Conservation (phyloP, 2,113 vertebrate species). For the Holacanthus passer region DNA sequence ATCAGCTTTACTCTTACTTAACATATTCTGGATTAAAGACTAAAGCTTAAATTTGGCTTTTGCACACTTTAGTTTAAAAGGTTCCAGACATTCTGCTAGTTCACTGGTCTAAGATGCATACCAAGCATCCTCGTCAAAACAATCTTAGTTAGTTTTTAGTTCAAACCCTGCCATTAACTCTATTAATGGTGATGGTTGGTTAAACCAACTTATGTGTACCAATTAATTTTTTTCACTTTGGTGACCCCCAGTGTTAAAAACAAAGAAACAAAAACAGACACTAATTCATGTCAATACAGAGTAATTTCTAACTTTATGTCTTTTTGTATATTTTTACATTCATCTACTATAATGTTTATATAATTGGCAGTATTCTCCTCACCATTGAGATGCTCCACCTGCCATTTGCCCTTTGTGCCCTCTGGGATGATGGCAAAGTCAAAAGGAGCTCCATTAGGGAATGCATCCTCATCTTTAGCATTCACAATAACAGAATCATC, state of each 20-base stretch:
- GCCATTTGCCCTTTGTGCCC: constrained; percentile 87
- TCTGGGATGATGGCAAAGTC: constrained; percentile 85
- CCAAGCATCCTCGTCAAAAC: background rate
- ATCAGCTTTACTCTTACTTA: background rate
- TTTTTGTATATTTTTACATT: background rate
- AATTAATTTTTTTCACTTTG: too few species aligned
- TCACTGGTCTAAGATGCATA: background rate
- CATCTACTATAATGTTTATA: background rate
- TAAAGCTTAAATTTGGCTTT: background rate
- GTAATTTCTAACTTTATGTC: background rate
- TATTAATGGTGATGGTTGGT: background rate
- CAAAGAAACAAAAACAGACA: too few species aligned
- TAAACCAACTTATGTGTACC: background rate
- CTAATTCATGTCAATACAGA: too few species aligned
- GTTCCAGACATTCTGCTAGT: background rate
- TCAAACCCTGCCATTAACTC: too few species aligned
- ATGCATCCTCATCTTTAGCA: constrained; percentile 86
- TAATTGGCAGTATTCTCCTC: constrained; percentile 50
- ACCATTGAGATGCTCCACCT: constrained; percentile 86
- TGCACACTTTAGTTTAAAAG: background rate
- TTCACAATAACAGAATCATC: constrained; percentile 80
- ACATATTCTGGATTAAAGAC: background rate
- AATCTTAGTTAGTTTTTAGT: background rate
- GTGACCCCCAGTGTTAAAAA: too few species aligned
- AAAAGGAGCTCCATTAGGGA: constrained; percentile 88